phyloP scores from a whole-genome alignment of 1,140 invertebrate genomes.

The Trigoniulus corallinus region DNA sequence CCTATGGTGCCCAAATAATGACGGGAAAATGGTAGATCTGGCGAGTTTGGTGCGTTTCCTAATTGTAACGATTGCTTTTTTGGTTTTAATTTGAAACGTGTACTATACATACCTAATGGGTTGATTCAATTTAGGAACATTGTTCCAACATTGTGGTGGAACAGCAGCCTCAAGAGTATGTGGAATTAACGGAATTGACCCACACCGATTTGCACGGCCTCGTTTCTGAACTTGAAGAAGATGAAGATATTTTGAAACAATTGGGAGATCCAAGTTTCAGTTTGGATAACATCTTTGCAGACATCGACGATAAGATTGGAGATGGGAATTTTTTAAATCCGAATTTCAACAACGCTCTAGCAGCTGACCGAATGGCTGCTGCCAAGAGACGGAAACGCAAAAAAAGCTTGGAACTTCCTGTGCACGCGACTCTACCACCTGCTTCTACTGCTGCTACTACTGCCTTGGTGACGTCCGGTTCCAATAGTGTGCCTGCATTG shows the following conservation, averaged over 20 bases:
- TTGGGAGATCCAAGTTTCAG: slow-evolving; percentile 44
- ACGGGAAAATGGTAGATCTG: slow-evolving; percentile 77
- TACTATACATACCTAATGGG: background rate
- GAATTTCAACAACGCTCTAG: background rate
- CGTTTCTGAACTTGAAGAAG: slow-evolving; percentile 36
- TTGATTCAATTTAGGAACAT: slow-evolving; percentile 7
- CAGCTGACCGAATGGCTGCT: background rate
- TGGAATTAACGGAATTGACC: slow-evolving; percentile 36
- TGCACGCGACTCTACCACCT: no score
- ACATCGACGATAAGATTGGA: slow-evolving; percentile 26
- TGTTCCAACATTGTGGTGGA: slow-evolving; percentile 8
- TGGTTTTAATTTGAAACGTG: background rate
- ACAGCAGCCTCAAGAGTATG: slow-evolving; percentile 13
- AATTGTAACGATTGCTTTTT: background rate
- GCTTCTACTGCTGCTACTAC: no score
- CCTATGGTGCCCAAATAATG: slow-evolving; percentile 78
- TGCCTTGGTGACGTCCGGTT: no score
- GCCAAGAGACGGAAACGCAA: background rate
- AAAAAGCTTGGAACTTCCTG: background rate
- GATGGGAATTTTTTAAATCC: slow-evolving; percentile 14
- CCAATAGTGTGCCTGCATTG: no score
- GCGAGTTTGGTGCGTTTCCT: slow-evolving; percentile 54
- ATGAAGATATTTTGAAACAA: slow-evolving; percentile 50
- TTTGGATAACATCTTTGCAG: slow-evolving; percentile 30
- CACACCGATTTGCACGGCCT: slow-evolving; percentile 47